Conservation (phyloP, 2,113 vertebrate genomes). For the Microtus montanus region DNA sequence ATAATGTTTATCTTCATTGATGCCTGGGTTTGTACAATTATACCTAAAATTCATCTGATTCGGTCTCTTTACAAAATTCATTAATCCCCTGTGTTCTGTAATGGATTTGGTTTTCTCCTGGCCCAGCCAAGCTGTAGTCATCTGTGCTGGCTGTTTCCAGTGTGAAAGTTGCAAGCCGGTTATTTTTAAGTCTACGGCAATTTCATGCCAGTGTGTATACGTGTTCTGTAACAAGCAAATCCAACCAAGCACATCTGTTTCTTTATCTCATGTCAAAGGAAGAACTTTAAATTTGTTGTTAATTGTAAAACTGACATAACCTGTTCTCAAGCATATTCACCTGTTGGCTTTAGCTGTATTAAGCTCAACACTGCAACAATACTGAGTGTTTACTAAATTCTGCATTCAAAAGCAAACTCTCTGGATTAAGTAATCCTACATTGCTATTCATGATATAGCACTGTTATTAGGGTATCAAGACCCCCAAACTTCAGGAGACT, state of each 20-base stretch:
- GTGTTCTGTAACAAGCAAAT: constrained; percentile 57
- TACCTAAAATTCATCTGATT: constrained; percentile 73
- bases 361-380: constrained; percentile 24
- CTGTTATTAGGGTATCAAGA: constrained; percentile 30
- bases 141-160: constrained; percentile 1
- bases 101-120: constrained; percentile 35
- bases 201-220: constrained; percentile 44
- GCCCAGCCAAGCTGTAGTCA: constrained; percentile 50
- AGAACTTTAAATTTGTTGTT: background rate
- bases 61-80: constrained; percentile 20
- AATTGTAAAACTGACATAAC: constrained; percentile 60
- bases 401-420: constrained; percentile 54
- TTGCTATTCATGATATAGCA: constrained; percentile 48
- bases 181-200: constrained; percentile 55
- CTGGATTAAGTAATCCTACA: constrained; percentile 56
- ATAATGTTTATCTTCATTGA: constrained; percentile 60
- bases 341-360: constrained; percentile 59
- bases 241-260: constrained; percentile 28
- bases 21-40: constrained; percentile 64
- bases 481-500: constrained; percentile 51
- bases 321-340: constrained; percentile 62
- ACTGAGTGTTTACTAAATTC: constrained; percentile 56
- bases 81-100: constrained; percentile 19
- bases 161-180: constrained; percentile 33
- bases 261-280: constrained; percentile 59